Evolutionary conservation across 1,140 invertebrate genomes (phyloP), one percentile per base, ranked within the genome.

Genomic region (Hetaerina americana): DNA sequence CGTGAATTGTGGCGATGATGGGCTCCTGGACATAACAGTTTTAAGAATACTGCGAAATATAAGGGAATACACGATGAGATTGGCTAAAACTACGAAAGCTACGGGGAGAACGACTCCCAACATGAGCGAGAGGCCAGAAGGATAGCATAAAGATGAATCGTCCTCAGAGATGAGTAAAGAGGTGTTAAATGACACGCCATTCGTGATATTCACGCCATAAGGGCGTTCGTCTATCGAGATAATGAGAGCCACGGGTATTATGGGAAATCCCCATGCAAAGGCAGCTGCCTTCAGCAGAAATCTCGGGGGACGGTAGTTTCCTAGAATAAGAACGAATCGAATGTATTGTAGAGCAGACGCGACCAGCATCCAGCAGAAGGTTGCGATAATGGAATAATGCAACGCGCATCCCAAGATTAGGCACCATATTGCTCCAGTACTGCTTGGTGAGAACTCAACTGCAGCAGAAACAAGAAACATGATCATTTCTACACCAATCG

Each of bases 281-380:
- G 27, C 18, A n/a, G 67, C n/a, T 0, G 27, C 66, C 28, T 72
- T 72, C 24, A 70, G 66, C 24, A 72, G 27, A 18, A 72, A 31
- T 26, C 40, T 67, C 67, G 71, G 70, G 12, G 70, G 28, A 5
- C 70, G 26, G 26, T 26, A 22, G 12, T 66, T 71, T 18, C 15
- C 22, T 18, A 49, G 27, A n/a, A 31, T 68, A 27, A n/a, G 18
- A 1, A 72, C 71, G 22, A 74, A 68, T 24, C 73, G 72, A 67
- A 72, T 22, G 40, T 40, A 74, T 66, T 74, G 73, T 0, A 72
- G 31, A 3, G 22, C 24, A 24, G 73, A 71, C 29, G 71, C 29
- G 5, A 72, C 73, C 15, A 74, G 40, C 71, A 72, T 72, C 73
- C 73, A 74, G 24, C 67, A 72, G 67, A 74, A 74, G 18, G 71